phyloP scores from a whole-genome alignment of 2,797 vertebrate genomes.

The Glyptemys insculpta region DNA sequence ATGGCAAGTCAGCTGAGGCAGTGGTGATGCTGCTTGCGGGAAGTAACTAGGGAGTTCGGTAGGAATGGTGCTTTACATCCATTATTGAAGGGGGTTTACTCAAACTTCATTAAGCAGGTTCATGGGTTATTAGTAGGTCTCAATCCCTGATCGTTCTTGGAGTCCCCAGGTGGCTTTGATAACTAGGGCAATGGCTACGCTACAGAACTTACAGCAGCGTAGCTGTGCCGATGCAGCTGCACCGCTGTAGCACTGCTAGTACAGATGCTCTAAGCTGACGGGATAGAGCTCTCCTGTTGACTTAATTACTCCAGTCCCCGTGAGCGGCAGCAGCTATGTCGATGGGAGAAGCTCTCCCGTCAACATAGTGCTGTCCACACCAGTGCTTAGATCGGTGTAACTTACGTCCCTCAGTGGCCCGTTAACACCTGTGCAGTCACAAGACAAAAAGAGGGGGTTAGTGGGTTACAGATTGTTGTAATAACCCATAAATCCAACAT shows the following conservation, averaged over 20 bases:
- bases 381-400: too few relatives aligned
- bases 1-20: neutral
- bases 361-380: too few relatives aligned
- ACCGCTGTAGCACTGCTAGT: too few relatives aligned
- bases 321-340: too few relatives aligned
- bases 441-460: neutral
- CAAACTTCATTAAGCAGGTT: neutral
- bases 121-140: neutral
- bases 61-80: neutral
- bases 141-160: neutral
- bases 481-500: neutral
- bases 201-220: too few relatives aligned
- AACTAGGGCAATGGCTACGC: too few relatives aligned
- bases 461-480: neutral
- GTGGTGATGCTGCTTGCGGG: rapidly evolving
- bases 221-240: too few relatives aligned
- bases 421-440: neutral
- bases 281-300: too few relatives aligned
- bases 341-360: too few relatives aligned
- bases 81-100: neutral
- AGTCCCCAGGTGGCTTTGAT: neutral
- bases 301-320: too few relatives aligned
- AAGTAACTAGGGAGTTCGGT: neutral
- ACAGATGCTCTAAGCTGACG: too few relatives aligned
- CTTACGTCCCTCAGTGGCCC: too few relatives aligned